Conservation (phyloP, 2,113 vertebrate genomes). For the Stictonetta naevosa region DNA sequence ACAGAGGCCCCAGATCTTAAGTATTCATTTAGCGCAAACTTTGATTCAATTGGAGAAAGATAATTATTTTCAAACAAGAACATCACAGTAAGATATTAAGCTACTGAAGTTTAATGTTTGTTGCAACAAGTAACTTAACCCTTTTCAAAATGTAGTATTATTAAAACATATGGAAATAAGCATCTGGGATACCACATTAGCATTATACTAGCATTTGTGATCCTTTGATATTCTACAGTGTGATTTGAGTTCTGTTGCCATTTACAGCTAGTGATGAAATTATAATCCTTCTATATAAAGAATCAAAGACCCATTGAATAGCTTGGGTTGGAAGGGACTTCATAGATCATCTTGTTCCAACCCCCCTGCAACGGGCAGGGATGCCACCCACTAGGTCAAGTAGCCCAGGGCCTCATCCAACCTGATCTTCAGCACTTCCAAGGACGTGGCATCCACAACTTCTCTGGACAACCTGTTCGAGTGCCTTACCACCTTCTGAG, state of each 20-base stretch:
- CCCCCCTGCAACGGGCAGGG: too few relatives aligned
- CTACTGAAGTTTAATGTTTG: not conserved
- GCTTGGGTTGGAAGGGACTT: too few relatives aligned
- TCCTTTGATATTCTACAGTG: not conserved
- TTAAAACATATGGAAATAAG: not conserved
- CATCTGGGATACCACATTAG: too few relatives aligned
- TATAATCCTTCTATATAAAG: not conserved
- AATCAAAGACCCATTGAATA: too few relatives aligned
- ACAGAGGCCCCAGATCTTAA: not conserved
- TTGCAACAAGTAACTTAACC: not conserved
- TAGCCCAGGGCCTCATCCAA: too few relatives aligned
- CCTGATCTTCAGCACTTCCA: too few relatives aligned
- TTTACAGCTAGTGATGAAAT: not conserved
- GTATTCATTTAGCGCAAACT: not conserved
- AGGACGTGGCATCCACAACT: too few relatives aligned
- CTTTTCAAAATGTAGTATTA: not conserved
- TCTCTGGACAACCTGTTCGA: too few relatives aligned
- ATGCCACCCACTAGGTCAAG: too few relatives aligned
- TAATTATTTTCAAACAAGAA: not conserved
- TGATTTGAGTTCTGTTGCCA: slow-evolving; percentile 4
- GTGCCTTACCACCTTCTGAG: too few relatives aligned
- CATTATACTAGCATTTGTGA: not conserved
- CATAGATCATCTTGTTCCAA: too few relatives aligned
- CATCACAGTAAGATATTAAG: not conserved
- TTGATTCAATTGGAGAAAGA: not conserved